Conservation (phyloP, 2,113 vertebrate genomes). For the Boleophthalmus pectinirostris region DNA sequence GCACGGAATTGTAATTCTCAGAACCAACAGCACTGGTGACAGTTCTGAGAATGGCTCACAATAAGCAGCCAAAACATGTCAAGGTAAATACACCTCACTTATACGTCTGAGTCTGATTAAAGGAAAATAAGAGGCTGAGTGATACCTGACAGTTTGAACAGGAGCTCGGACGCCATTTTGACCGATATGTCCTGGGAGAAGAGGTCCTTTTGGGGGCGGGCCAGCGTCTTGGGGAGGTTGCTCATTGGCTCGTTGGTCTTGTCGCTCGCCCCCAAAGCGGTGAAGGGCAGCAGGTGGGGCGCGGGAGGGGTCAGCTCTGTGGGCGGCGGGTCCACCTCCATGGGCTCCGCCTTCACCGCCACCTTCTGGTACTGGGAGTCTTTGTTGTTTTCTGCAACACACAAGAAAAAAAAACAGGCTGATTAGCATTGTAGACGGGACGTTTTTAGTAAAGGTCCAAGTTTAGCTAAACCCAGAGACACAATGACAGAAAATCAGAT, state of each 20-base stretch:
- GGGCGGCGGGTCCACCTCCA: constrained; percentile 92
- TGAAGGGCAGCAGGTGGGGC: constrained; percentile 86
- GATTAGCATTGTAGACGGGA: not conserved
- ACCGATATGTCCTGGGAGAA: constrained; percentile 99
- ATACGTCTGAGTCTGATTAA: too few relatives aligned
- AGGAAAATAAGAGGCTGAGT: too few relatives aligned
- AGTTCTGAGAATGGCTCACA: too few relatives aligned
- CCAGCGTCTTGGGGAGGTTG: constrained; percentile 84
- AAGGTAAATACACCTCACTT: too few relatives aligned
- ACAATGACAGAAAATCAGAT: too few relatives aligned
- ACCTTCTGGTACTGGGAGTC: constrained; percentile 82
- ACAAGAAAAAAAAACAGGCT: constrained; percentile 18
- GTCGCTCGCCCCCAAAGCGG: constrained; percentile 91
- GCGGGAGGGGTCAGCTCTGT: constrained; percentile 72
- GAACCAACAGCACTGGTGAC: too few relatives aligned
- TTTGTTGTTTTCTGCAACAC: constrained; percentile 89
- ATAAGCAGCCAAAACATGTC: too few relatives aligned
- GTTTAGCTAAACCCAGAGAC: too few relatives aligned
- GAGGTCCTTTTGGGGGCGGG: constrained; percentile 89
- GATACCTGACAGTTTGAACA: constrained; percentile 91
- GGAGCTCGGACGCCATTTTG: constrained; percentile 98
- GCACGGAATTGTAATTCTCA: too few relatives aligned
- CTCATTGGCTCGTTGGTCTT: constrained; percentile 85
- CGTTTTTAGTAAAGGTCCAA: not conserved
- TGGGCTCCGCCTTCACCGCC: constrained; percentile 93